Conservation (phyloP, 2,113 vertebrate species). For the Zapus hudsonius region DNA sequence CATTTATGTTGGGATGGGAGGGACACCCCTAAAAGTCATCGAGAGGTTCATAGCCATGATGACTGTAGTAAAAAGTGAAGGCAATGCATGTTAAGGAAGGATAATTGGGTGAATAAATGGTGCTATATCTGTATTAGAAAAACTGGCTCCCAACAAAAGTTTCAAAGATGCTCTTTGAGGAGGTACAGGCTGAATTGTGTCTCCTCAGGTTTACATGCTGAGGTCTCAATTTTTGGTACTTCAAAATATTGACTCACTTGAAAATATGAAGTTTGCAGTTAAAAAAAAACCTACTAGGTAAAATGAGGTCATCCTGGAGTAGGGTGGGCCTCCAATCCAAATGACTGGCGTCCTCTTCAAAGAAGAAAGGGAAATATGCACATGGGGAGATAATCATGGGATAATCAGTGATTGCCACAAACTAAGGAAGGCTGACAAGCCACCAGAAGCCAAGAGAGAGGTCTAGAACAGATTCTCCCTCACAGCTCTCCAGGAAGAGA, state of each 20-base stretch:
- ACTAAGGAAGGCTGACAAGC: neutral
- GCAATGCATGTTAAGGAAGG: slow-evolving; percentile 11
- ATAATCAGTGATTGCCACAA: neutral
- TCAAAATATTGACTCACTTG: too few relatives aligned
- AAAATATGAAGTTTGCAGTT: too few relatives aligned
- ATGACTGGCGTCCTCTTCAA: too few relatives aligned
- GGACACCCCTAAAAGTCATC: neutral
- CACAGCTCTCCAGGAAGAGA: too few relatives aligned
- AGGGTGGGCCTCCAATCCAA: neutral
- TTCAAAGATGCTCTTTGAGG: neutral
- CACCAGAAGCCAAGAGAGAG: neutral
- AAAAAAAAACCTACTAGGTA: too few relatives aligned
- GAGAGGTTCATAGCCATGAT: neutral
- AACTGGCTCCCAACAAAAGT: neutral
- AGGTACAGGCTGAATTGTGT: neutral
- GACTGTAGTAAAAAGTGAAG: neutral
- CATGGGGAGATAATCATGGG: neutral
- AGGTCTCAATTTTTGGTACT: too few relatives aligned
- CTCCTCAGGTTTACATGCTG: neutral
- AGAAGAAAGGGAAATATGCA: too few relatives aligned
- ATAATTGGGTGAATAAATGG: neutral
- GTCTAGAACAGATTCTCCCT: too few relatives aligned
- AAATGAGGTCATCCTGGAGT: neutral
- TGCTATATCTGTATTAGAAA: neutral
- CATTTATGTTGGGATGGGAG: neutral